phyloP scores from a whole-genome alignment of 2,113 vertebrate genomes.

The Micromys minutus region DNA sequence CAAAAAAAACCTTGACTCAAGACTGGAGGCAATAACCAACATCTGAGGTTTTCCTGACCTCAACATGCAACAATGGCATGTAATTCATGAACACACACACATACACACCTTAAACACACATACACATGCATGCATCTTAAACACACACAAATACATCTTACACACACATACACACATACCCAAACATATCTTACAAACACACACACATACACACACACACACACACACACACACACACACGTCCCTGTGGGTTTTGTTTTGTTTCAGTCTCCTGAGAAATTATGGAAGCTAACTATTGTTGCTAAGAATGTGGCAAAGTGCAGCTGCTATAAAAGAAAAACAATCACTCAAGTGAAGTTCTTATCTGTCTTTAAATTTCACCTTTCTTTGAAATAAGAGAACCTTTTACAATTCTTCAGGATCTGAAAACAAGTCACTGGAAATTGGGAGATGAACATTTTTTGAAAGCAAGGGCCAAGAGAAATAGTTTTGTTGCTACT shows the following conservation, averaged over 20 bases:
- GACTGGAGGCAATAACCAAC: not conserved
- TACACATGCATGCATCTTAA: not conserved
- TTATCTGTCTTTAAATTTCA: not conserved
- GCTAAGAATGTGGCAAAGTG: not conserved
- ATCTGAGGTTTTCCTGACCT: not conserved
- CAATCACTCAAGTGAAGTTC: not conserved
- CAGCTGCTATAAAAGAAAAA: not conserved
- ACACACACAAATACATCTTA: not conserved
- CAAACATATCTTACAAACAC: not conserved
- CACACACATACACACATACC: not conserved
- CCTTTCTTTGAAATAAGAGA: slow-evolving; percentile 24
- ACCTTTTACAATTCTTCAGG: not conserved
- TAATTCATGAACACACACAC: no score
- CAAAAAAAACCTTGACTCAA: not conserved
- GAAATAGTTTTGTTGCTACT: not conserved
- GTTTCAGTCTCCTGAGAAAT: not conserved
- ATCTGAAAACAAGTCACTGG: slow-evolving; percentile 20
- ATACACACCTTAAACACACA: not conserved
- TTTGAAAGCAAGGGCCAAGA: not conserved
- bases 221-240: not conserved
- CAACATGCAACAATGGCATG: not conserved
- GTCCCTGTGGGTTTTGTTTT: not conserved
- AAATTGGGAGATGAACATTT: not conserved
- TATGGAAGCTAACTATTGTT: not conserved
- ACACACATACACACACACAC: not conserved